phyloP scores from a whole-genome alignment of 2,888 invertebrate species.

The Meiosimyza platycephala region DNA sequence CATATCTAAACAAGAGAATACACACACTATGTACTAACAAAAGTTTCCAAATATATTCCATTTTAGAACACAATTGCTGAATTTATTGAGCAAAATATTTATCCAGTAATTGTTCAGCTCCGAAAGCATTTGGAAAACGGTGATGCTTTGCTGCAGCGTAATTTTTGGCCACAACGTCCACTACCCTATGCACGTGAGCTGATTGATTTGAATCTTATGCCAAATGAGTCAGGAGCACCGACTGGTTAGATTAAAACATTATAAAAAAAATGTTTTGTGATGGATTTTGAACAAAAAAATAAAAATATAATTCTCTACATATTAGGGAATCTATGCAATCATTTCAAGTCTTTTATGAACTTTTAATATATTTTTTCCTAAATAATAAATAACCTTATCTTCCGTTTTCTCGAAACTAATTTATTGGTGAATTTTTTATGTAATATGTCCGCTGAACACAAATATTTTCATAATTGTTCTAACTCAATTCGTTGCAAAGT shows the following conservation, averaged over 20 bases:
- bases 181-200: constrained; percentile 65
- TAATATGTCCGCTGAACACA: no score
- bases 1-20: no score
- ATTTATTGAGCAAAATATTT: constrained; percentile 76
- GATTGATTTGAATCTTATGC: constrained; percentile 51
- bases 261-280: neutral
- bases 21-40: no score
- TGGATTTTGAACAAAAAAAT: neutral
- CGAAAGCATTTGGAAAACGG: constrained; percentile 71
- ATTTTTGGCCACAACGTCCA: constrained; percentile 73
- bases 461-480: no score
- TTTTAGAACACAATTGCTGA: constrained; percentile 69
- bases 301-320: no score
- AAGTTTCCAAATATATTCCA: neutral
- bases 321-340: no score
- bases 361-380: no score
- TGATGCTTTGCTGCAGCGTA: constrained; percentile 68
- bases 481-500: no score
- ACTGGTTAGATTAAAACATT: neutral
- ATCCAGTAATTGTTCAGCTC: constrained; percentile 69
- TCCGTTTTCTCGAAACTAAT: no score
- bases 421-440: no score
- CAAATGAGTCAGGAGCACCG: constrained; percentile 35
- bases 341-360: no score
- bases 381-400: no score